Conservation (phyloP, 2,888 invertebrate genomes). For the Limnephilus auricula region DNA sequence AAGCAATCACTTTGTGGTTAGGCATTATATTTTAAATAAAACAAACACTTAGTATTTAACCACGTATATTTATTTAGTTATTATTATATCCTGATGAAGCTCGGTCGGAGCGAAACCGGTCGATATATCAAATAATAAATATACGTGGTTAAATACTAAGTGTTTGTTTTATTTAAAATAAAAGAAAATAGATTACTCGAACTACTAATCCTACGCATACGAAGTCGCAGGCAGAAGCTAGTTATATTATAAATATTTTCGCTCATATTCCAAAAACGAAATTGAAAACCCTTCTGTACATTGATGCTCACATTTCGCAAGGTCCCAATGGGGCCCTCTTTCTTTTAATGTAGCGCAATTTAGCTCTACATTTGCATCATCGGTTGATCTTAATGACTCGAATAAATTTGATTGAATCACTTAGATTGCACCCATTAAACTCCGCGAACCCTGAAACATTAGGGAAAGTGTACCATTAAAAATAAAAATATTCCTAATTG, state of each 20-base stretch:
- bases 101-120: too few species aligned
- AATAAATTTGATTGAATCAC: conserved; percentile 2
- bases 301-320: not conserved
- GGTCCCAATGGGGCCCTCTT: not conserved
- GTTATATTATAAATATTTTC: not conserved
- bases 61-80: too few species aligned
- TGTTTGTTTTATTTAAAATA: too few species aligned
- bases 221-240: too few species aligned
- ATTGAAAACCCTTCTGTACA: not conserved
- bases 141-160: too few species aligned
- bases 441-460: not conserved
- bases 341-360: conserved; percentile 3
- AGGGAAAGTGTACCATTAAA: not conserved
- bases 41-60: too few species aligned
- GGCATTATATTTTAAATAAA: too few species aligned
- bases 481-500: not conserved
- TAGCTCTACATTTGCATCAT: conserved; percentile 12
- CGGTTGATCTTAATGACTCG: conserved; percentile 4
- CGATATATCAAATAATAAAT: too few species aligned
- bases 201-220: too few species aligned
- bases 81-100: too few species aligned
- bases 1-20: too few species aligned
- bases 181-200: too few species aligned
- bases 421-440: not conserved
- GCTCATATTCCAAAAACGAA: not conserved